Evolutionary conservation across 2,888 invertebrate species (phyloP).

Genomic region (Hydriomena furcata): DNA sequence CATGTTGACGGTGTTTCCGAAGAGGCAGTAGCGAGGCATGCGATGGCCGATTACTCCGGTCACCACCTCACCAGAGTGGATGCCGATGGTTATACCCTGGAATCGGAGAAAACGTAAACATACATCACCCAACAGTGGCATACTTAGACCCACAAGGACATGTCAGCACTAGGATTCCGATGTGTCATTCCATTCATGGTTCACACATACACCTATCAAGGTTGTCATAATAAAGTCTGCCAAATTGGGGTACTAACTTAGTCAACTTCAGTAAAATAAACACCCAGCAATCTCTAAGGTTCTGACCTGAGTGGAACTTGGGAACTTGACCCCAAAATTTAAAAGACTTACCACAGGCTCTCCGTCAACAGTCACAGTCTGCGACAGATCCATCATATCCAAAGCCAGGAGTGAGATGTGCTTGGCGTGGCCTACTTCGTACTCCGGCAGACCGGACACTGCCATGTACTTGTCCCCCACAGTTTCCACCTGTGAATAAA

Average conservation of each 20-base stretch:
- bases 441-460: slow-evolving; percentile 96
- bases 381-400: slow-evolving; percentile 97
- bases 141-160: too few species aligned
- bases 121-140: too few species aligned
- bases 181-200: too few species aligned
- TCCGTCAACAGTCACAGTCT: slow-evolving; percentile 93
- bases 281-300: too few species aligned
- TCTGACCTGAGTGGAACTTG: too few species aligned
- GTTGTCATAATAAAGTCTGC: too few species aligned
- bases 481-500: slow-evolving; percentile 95
- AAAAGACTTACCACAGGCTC: slow-evolving; percentile 90
- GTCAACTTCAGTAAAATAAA: too few species aligned
- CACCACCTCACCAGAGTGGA: slow-evolving; percentile 96
- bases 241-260: too few species aligned
- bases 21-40: slow-evolving; percentile 96
- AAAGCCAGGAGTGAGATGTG: slow-evolving; percentile 95
- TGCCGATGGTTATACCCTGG: slow-evolving; percentile 96
- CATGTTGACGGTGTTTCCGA: slow-evolving; percentile 96
- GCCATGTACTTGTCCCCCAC: slow-evolving; percentile 99
- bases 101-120: slow-evolving; percentile 5
- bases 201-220: too few species aligned
- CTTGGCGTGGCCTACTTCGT: slow-evolving; percentile 94
- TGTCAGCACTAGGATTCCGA: too few species aligned
- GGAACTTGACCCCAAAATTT: too few species aligned
- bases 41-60: slow-evolving; percentile 97